phyloP scores from a whole-genome alignment of 2,888 invertebrate species.

The Drosophila parthenogenetica region DNA sequence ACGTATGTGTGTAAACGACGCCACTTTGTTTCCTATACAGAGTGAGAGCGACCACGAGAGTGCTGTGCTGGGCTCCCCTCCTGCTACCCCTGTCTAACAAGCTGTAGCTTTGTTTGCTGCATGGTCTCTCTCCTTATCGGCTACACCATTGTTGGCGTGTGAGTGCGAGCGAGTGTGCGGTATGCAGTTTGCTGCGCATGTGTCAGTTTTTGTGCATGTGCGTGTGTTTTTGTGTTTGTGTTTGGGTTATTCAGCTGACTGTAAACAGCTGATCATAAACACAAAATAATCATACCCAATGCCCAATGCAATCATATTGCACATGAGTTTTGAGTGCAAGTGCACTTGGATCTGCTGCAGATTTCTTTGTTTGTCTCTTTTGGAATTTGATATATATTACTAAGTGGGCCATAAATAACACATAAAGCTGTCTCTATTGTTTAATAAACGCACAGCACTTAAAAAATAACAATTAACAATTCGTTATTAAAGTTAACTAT shows the following conservation, averaged over 20 bases:
- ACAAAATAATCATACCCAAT: conserved; percentile 40
- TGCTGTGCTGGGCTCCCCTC: not conserved
- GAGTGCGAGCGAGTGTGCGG: conserved; percentile 17
- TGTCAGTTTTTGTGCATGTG: conserved; percentile 4
- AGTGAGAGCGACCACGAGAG: not conserved
- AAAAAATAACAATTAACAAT: conserved; percentile 19
- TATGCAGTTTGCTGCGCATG: conserved; percentile 39
- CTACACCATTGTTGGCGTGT: conserved; percentile 7
- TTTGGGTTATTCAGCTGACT: conserved; percentile 47
- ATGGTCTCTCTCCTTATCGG: conserved; percentile 32
- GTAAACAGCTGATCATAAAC: conserved; percentile 67
- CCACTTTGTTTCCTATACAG: conserved; percentile 22
- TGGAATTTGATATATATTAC: not conserved
- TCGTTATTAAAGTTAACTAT: conserved; percentile 9
- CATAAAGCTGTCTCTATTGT: not conserved
- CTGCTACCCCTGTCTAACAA: conserved; percentile 8
- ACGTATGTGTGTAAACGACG: conserved; percentile 14
- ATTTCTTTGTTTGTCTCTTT: conserved; percentile 10
- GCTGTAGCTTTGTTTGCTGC: conserved; percentile 37
- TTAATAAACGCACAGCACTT: conserved; percentile 1
- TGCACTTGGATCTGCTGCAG: conserved; percentile 33
- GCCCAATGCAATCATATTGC: conserved; percentile 32
- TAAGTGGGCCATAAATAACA: not conserved
- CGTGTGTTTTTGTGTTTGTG: not conserved
- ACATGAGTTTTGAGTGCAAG: conserved; percentile 31